Evolutionary conservation across 2,888 invertebrate genomes (phyloP).

Genomic region (Creontiades dilutus): DNA sequence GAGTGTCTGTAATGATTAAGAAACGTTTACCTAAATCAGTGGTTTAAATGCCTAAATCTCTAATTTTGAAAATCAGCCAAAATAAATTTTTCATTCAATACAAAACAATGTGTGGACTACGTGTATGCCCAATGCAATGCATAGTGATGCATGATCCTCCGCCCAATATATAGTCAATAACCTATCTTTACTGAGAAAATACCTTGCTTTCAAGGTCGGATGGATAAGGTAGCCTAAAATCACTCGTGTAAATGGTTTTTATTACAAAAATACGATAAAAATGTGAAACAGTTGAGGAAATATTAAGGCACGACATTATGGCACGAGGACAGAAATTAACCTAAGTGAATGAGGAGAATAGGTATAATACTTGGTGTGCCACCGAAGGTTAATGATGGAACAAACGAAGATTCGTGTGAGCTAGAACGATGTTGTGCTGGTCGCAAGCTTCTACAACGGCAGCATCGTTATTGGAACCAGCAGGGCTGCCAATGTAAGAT

Average conservation of each 20-base stretch:
- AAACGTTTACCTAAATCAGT: too few species aligned
- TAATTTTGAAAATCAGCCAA: too few species aligned
- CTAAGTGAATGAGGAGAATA: neutral
- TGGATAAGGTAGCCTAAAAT: too few species aligned
- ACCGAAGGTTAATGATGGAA: slow-evolving; percentile 93
- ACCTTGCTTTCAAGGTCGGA: too few species aligned
- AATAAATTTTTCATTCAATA: too few species aligned
- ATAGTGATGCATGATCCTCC: too few species aligned
- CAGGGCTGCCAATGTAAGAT: slow-evolving; percentile 93
- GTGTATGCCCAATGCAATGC: too few species aligned
- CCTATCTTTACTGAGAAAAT: too few species aligned
- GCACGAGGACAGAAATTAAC: neutral
- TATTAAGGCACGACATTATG: neutral
- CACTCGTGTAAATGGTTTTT: neutral
- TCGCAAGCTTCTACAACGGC: slow-evolving; percentile 94
- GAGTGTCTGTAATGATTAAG: too few species aligned
- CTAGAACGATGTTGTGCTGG: slow-evolving; percentile 91
- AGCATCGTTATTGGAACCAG: slow-evolving; percentile 95
- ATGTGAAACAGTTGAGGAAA: neutral
- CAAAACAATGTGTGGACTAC: too few species aligned
- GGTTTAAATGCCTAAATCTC: too few species aligned
- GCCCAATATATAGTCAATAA: too few species aligned
- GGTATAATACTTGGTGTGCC: neutral
- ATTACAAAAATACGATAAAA: slow-evolving; percentile 40
- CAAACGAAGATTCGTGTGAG: slow-evolving; percentile 93